Conservation (phyloP, 2,888 invertebrate species). For the Syrphus vitripennis region DNA sequence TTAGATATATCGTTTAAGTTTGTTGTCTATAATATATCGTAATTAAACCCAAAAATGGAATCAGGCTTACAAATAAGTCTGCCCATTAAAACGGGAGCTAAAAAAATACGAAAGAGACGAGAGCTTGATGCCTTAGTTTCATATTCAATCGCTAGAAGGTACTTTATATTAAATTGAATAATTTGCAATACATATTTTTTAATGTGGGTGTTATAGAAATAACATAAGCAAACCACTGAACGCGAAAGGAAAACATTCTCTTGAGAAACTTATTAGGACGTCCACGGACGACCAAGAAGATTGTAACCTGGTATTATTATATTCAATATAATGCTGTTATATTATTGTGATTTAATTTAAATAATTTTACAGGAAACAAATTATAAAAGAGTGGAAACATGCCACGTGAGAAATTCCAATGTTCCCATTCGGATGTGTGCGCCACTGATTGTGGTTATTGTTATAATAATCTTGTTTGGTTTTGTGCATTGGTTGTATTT, state of each 20-base stretch:
- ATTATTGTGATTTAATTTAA: constrained; percentile 27
- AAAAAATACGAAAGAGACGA: constrained; percentile 90
- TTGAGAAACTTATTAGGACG: constrained; percentile 85
- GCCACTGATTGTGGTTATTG: constrained; percentile 77
- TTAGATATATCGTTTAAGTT: neutral
- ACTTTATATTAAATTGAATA: constrained; percentile 34
- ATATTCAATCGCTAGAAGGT: constrained; percentile 81
- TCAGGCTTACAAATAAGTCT: constrained; percentile 85
- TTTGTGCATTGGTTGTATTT: constrained; percentile 80
- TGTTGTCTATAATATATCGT: neutral
- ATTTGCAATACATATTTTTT: constrained; percentile 46
- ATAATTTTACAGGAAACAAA: constrained; percentile 73
- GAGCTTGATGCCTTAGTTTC: constrained; percentile 88
- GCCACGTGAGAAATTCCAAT: constrained; percentile 76
- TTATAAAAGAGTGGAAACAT: constrained; percentile 75
- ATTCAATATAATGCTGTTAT: neutral
- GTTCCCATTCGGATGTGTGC: constrained; percentile 77
- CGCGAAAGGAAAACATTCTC: constrained; percentile 81
- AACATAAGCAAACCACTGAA: constrained; percentile 74
- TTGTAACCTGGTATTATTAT: constrained; percentile 79
- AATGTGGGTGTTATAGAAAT: constrained; percentile 73
- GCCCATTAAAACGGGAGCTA: constrained; percentile 83
- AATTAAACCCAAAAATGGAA: constrained; percentile 80
- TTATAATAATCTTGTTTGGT: constrained; percentile 76
- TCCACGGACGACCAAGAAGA: constrained; percentile 84